Evolutionary conservation across 2,797 vertebrate species (phyloP), one percentile per base, ranked within the genome.

Genomic region (Typhlichthys eigenmanni): DNA sequence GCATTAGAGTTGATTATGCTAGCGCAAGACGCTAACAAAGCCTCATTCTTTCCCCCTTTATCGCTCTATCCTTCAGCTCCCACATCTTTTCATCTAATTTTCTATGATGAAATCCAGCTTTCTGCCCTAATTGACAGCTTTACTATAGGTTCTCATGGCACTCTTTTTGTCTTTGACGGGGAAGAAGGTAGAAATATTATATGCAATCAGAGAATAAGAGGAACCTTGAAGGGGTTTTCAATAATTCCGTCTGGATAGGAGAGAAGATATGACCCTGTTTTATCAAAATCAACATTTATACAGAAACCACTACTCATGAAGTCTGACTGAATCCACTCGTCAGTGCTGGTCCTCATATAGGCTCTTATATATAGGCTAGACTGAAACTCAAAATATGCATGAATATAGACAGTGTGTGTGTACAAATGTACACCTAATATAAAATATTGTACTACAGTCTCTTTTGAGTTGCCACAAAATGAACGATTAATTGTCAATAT

Each of bases 171-270:
- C 71, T 83, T 65, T 78, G 14, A 24, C 29, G 14, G 53, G 14
- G 68, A 80, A 80, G 81, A 83, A 53, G 54, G 54, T 24, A 86
- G 74, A 83, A 72, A 85, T 80, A 84, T 77, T 69, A 67, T 76
- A 69, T 65, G 78, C 75, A 84, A 86, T 88, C 85, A 87, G 66
- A 75, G 69, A 78, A 77, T 78, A 77, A 85, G 79, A 81, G 56
- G 66, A 78, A 74, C 64, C 77, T 79, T 86, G 78, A 86, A 74
- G 67, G 65, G 71, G 59, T 68, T 76, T 82, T 84, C 71, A 80
- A 72, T 85, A 82, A 79, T 84, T 80, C 58, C 2, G 53, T 64
- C 64, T 34, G 61, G 47, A 72, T 63, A 49, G 60, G 46, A 58
- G 63, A 32, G 50, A 32, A 52, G 11, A 5, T 6, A 38, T 8